These are phyloP conservation scores for Synanceia verrucosa DNA, from an alignment of 2,797 vertebrate genomes.

Conservation along the genomic window DNA sequence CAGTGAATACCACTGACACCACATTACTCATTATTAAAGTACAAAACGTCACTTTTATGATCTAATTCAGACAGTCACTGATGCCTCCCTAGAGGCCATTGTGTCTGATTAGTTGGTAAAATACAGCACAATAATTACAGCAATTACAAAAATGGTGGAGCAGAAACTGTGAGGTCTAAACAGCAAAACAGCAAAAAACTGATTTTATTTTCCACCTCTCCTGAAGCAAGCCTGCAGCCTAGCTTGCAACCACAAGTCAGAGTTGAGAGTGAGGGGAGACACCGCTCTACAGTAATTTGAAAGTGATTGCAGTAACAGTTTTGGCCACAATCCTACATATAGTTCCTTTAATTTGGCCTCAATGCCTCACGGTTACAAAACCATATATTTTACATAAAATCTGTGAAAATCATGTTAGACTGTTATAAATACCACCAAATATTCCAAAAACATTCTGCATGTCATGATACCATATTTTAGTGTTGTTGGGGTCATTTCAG, in stretches of 20 bases:
- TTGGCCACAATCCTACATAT: too few relatives aligned
- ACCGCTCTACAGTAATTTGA: too few relatives aligned
- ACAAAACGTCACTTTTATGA: background rate
- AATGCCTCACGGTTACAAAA: background rate
- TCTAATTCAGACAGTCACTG: background rate
- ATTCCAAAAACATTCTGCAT: too few relatives aligned
- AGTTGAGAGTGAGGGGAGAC: too few relatives aligned
- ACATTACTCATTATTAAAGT: background rate
- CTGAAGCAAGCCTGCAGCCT: too few relatives aligned
- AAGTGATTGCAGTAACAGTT: too few relatives aligned
- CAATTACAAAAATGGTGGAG: background rate
- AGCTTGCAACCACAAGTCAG: too few relatives aligned
- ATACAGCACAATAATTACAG: background rate
- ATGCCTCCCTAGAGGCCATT: background rate
- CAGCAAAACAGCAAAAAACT: background rate
- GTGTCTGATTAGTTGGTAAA: background rate
- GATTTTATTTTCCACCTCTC: background rate
- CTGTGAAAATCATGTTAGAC: too few relatives aligned
- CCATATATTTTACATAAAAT: too few relatives aligned
- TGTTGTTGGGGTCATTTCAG: too few relatives aligned
- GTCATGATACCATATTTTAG: too few relatives aligned
- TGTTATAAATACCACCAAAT: too few relatives aligned
- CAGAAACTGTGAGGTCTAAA: background rate
- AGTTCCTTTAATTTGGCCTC: background rate
- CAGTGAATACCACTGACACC: background rate